phyloP scores from a whole-genome alignment of 2,797 vertebrate genomes.

The Epinephelus coioides region DNA sequence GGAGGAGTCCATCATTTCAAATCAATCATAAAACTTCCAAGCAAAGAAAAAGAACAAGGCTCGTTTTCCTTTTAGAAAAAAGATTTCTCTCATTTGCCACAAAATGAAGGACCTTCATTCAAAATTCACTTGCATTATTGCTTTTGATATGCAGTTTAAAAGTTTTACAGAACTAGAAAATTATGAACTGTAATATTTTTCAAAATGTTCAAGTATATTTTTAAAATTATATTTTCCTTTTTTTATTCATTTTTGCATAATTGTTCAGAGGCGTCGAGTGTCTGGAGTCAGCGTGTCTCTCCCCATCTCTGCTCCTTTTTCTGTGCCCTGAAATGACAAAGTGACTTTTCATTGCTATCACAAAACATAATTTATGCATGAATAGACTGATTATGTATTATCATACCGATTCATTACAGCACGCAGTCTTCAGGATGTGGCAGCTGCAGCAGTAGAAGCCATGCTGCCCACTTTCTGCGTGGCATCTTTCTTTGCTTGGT shows the following conservation, averaged over 20 bases:
- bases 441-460: slow-evolving; percentile 72
- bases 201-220: slow-evolving; percentile 77
- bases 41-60: slow-evolving; percentile 72
- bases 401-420: slow-evolving; percentile 37
- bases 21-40: slow-evolving; percentile 82
- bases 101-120: slow-evolving; percentile 61
- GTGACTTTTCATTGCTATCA: slow-evolving; percentile 26
- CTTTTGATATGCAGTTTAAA: slow-evolving; percentile 74
- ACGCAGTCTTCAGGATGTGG: slow-evolving; percentile 80
- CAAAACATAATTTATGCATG: not conserved
- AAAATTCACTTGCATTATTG: slow-evolving; percentile 61
- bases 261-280: slow-evolving; percentile 55
- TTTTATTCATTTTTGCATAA: slow-evolving; percentile 64
- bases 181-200: slow-evolving; percentile 74
- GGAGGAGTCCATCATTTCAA: slow-evolving; percentile 73
- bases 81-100: slow-evolving; percentile 71
- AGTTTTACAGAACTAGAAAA: slow-evolving; percentile 79
- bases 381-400: not conserved
- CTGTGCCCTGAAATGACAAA: slow-evolving; percentile 68
- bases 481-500: slow-evolving; percentile 99
- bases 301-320: slow-evolving; percentile 42
- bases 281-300: slow-evolving; percentile 54
- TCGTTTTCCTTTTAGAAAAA: slow-evolving; percentile 73
- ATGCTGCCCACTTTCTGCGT: slow-evolving; percentile 94
- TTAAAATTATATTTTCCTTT: slow-evolving; percentile 70